A percentile compares a stretch with the other conserved stretches of the same genome.
Conservation (phyloP, 2,113 vertebrate species). For the Cavia aperea region DNA sequence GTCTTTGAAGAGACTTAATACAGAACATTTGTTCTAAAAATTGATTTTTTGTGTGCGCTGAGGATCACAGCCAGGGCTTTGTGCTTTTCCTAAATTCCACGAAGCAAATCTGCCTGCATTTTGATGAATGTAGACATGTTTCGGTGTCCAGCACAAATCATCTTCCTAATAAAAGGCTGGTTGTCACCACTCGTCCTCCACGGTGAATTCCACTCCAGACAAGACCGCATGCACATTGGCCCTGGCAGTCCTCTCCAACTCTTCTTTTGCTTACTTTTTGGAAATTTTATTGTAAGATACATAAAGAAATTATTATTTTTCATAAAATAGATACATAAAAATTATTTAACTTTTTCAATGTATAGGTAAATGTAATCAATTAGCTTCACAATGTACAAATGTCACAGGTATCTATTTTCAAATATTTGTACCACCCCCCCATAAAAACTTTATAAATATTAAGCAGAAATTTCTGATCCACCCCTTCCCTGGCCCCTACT, state of each 20-base stretch:
- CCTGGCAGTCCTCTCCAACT: background rate
- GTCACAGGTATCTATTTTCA: background rate
- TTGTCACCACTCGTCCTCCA: background rate
- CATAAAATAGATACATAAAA: no score
- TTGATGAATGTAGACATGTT: background rate
- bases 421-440: background rate
- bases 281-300: background rate
- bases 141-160: background rate
- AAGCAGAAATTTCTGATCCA: background rate
- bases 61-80: background rate
- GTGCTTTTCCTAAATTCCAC: background rate
- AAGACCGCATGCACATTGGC: rapidly evolving
- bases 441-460: background rate
- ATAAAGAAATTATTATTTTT: background rate
- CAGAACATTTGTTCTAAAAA: background rate
- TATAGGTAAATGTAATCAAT: background rate
- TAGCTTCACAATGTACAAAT: background rate
- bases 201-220: background rate
- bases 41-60: background rate
- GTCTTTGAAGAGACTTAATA: background rate
- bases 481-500: background rate
- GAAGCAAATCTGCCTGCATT: background rate
- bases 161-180: background rate
- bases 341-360: background rate
- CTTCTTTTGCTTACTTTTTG: background rate